Percentiles rank a stretch among this genome's conserved stretches.
phyloP scores from a whole-genome alignment of 1,140 invertebrate species.

The Bombus pyrosoma region DNA sequence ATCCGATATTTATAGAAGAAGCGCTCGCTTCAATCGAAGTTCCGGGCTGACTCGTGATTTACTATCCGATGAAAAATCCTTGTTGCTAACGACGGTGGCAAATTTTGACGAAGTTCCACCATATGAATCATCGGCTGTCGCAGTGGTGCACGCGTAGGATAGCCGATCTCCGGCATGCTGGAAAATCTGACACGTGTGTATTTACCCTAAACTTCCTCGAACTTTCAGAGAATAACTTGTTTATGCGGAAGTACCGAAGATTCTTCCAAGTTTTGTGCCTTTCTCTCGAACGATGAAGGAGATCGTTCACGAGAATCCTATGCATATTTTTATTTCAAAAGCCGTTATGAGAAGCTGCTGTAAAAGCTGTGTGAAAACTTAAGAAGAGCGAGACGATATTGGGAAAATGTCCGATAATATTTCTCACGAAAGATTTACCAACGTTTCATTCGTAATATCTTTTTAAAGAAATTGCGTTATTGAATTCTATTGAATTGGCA shows the following conservation, averaged over 20 bases:
- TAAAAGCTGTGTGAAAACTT: background rate
- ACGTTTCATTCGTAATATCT: background rate
- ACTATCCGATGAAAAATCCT: slow-evolving; percentile 13
- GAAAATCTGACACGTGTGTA: slow-evolving; percentile 5
- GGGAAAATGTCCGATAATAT: background rate
- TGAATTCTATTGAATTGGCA: background rate
- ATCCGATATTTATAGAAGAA: slow-evolving; percentile 30
- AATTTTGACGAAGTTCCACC: background rate
- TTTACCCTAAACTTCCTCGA: background rate
- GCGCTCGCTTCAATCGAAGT: slow-evolving; percentile 1
- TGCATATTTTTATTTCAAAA: background rate
- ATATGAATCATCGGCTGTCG: background rate
- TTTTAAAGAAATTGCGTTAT: background rate
- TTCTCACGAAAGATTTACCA: no score
- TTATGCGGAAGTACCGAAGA: background rate
- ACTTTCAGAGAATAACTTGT: background rate
- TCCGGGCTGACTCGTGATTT: slow-evolving; percentile 6
- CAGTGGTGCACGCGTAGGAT: background rate
- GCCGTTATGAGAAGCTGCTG: no score
- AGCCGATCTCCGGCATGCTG: background rate
- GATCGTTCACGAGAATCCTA: background rate
- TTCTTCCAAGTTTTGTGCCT: background rate
- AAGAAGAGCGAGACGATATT: background rate
- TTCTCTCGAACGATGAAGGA: background rate
- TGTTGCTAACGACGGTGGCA: background rate